Conservation (phyloP, 2,797 vertebrate species). For the Gymnocypris eckloni region DNA sequence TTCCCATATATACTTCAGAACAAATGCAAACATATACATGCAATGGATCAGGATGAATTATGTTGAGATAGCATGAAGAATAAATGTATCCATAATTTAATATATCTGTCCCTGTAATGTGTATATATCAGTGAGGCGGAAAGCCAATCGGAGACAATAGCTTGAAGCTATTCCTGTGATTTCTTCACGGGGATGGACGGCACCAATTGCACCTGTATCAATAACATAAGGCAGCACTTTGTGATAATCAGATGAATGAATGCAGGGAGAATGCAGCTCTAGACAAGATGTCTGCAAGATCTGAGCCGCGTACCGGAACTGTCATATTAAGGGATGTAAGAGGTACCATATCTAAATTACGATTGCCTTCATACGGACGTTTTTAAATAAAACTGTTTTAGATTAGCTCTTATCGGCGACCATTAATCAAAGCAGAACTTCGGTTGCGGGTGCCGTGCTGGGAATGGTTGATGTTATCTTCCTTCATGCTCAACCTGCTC, state of each 20-base stretch:
- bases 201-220: constrained; percentile 50
- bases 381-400: constrained; percentile 47
- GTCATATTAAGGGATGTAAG: constrained; percentile 54
- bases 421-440: constrained; percentile 47
- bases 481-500: constrained; percentile 6
- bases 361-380: constrained; percentile 30
- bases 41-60: constrained; percentile 47
- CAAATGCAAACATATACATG: constrained; percentile 27
- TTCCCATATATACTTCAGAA: background rate
- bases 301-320: constrained; percentile 27
- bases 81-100: constrained; percentile 29
- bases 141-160: constrained; percentile 29
- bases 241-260: constrained; percentile 32
- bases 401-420: constrained; percentile 44
- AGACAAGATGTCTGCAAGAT: constrained; percentile 29
- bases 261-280: constrained; percentile 16
- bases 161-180: constrained; percentile 39
- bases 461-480: constrained; percentile 49
- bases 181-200: constrained; percentile 36
- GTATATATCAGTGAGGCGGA: background rate
- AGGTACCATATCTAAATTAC: constrained; percentile 50
- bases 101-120: background rate
- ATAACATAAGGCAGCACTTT: background rate
- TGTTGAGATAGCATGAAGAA: constrained; percentile 16
- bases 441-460: constrained; percentile 17